Evolutionary conservation across 2,888 invertebrate species (phyloP), one percentile per base, ranked within the genome.

Genomic region (Plebejus anna): DNA sequence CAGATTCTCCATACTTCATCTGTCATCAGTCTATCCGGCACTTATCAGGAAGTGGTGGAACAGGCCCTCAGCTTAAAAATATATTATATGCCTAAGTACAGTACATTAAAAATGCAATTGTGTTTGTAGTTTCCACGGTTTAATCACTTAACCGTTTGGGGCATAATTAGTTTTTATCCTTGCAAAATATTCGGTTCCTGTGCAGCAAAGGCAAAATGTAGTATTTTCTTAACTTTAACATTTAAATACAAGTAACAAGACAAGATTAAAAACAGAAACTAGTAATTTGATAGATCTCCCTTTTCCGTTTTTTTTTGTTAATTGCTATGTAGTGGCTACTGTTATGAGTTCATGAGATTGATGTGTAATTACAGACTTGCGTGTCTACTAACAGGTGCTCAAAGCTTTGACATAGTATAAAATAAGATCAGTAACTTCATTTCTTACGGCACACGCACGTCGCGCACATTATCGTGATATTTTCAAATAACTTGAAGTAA

Each of bases 261-360:
- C 32, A 9, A 61, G 13, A 66, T 66, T 11, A 66, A 13, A 32
- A 13, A 11, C 32, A 32, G 32, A 66, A 32, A 13, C 7, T 32
- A 32, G 32, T 36, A 66, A 66, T 66, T 32, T 66, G 66, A 66
- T 36, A 22, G 32, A 66, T 36, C 32, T 13, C 13, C 16, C 66
- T 32, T 66, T 61, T 55, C 55, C 55, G 55, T 55, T 61, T 32
- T 36, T 66, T 66, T 13, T 13, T 66, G 22, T 22, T 32, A 66
- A 66, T 66, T 66, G 66, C 66, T 66, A 55, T 55, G 55, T 55
- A 66, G 11, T 66, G 32, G 66, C 66, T 66, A 66, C 66, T 66
- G 66, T 66, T 66, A 66, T 66, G 36, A 61, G 28, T 16, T 13
- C 66, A 28, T 61, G 16, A 66, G 66, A 66, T 66, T 66, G 66